Base-by-base conservation (phyloP, 2,113 vertebrate genomes). In the Globicephala melas region DNA sequence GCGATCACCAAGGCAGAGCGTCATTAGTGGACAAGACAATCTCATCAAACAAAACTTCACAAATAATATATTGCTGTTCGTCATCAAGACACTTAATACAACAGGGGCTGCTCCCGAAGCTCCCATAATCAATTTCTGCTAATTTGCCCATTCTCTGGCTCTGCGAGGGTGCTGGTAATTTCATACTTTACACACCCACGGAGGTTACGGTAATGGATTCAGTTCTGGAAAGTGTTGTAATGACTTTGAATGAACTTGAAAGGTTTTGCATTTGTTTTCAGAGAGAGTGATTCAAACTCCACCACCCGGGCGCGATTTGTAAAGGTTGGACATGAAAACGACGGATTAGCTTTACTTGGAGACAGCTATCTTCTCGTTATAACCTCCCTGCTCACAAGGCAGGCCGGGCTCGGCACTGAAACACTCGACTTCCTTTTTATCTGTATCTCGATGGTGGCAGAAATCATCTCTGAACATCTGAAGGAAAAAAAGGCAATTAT, bases 201-300 rank as follows among this genome's bases (percentile, higher is more conserved):
- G 98, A 99, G 98, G 98, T 98, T 98, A 98, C 41, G 65, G 98
- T 98, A 98, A 98, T 98, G 98, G 98, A 98, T 98, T 98, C 98
- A 58, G 94, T 98, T 97, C 97, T 96, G 97, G 97, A 97, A 98
- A 98, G 97, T 97, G 97, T 87, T 0, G 97, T 98, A 96, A 98
- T 98, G 98, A 98, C 98, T 99, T 98, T 98, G 98, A 98, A 98
- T 97, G 98, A 98, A 98, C 98, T 98, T 99, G 98, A 98, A 98
- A 98, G 98, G 98, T 98, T 98, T 98, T 98, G 98, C 98, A 98
- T 98, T 98, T 99, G 98, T 98, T 99, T 98, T 98, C 96, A 98
- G 98, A 98, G 70, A 97, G 93, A 97, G 95, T 97, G 98, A 98
- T 98, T 98, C 97, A 96, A 96, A 98, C 98, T 97, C 92, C 82